phyloP scores from a whole-genome alignment of 2,888 invertebrate genomes.

The Leuctra nigra region DNA sequence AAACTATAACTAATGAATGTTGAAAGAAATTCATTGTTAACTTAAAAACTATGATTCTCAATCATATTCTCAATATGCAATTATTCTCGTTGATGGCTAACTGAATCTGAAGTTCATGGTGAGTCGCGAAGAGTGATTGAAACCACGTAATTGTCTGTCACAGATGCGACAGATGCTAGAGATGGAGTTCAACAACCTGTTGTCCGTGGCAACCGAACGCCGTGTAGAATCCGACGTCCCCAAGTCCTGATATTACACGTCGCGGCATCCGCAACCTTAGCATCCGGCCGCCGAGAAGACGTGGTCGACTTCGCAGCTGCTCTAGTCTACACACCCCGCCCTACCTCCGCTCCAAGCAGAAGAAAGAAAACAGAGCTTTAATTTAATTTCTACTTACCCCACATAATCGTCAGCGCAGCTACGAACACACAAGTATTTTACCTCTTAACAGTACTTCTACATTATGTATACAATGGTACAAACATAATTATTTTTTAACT shows the following conservation, averaged over 20 bases:
- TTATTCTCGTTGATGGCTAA: no score
- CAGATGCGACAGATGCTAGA: conserved; percentile 89
- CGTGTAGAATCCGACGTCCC: conserved; percentile 47
- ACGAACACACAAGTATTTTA: no score
- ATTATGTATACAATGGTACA: no score
- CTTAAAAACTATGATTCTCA: no score
- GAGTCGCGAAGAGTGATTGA: no score
- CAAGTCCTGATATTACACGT: conserved; percentile 44
- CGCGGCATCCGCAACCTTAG: conserved; percentile 30
- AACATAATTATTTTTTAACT: no score
- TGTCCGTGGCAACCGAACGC: conserved; percentile 79
- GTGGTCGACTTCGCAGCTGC: conserved; percentile 15
- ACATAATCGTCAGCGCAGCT: conserved; percentile 3
- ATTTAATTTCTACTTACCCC: neutral
- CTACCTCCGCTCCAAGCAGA: neutral
- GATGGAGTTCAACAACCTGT: conserved; percentile 81
- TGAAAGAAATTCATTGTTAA: no score
- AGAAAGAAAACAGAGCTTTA: conserved; percentile 27
- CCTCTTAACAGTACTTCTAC: no score
- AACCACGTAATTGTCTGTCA: no score
- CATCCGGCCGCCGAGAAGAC: conserved; percentile 14
- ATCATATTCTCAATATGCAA: no score
- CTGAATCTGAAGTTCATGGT: no score
- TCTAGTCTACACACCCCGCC: neutral
- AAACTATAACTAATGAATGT: no score